phyloP scores from a whole-genome alignment of 1,140 invertebrate genomes.

The Paraescarpia echinospica region DNA sequence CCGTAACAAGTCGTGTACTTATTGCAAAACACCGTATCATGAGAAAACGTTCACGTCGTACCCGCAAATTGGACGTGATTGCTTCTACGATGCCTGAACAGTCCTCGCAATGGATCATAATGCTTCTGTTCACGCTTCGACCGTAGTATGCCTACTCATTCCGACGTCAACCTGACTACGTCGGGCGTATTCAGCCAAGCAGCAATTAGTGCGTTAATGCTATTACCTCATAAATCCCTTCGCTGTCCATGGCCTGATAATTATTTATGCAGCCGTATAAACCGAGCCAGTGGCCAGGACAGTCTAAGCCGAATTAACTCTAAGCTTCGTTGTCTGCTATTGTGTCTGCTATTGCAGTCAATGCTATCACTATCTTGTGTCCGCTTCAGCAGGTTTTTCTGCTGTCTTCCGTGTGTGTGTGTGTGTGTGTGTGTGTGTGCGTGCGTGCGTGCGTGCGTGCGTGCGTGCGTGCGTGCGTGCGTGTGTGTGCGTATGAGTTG shows the following conservation, averaged over 20 bases:
- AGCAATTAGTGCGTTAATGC: neutral
- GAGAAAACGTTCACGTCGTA: no score
- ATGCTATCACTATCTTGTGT: neutral
- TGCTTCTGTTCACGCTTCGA: neutral
- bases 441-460: no score
- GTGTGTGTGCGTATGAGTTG: no score
- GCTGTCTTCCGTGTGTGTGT: no score
- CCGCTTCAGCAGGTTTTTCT: no score
- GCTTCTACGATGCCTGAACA: neutral
- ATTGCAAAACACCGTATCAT: neutral
- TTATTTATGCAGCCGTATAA: neutral
- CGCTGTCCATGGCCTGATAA: neutral
- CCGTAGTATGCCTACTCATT: neutral
- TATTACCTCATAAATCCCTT: neutral
- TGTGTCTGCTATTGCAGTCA: neutral
- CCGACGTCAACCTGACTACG: neutral
- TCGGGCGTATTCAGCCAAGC: neutral
- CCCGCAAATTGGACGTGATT: no score
- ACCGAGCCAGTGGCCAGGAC: neutral
- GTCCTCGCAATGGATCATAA: neutral
- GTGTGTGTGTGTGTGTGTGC: no score
- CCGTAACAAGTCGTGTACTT: neutral
- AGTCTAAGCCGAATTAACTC: neutral
- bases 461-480: no score
- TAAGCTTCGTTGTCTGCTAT: neutral